A percentile compares a stretch with the other conserved stretches of the same genome.
phyloP scores from a whole-genome alignment of 1,140 invertebrate species.

The Cotesia chilonis region DNA sequence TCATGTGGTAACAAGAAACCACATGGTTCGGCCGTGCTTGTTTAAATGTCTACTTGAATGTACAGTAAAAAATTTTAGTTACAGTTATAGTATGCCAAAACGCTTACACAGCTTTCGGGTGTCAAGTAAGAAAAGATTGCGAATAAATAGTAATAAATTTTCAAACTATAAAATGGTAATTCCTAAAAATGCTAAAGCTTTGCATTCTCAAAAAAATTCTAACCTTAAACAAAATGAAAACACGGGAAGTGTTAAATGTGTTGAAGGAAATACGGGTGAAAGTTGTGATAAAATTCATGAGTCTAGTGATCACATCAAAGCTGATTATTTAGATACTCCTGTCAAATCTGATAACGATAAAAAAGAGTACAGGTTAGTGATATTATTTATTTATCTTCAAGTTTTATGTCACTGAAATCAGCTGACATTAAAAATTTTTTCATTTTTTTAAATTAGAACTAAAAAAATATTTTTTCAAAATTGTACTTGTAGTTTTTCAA shows the following conservation, averaged over 20 bases:
- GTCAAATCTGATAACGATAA: constrained; percentile 70
- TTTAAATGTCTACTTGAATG: constrained; percentile 13
- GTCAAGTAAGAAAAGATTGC: constrained; percentile 42
- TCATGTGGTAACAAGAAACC: too few relatives aligned
- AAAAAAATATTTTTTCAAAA: too few relatives aligned
- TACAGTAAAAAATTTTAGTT: constrained; percentile 24
- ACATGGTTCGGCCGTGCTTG: too few relatives aligned
- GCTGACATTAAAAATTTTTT: neutral
- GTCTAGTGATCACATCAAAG: constrained; percentile 36
- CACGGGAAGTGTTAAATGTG: neutral
- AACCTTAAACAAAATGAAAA: constrained; percentile 34
- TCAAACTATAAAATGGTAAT: neutral
- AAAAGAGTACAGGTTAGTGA: constrained; percentile 67
- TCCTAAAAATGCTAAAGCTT: constrained; percentile 10
- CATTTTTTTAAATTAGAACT: neutral
- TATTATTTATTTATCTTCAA: constrained; percentile 11
- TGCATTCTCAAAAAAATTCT: constrained; percentile 21
- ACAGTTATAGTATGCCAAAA: constrained; percentile 45
- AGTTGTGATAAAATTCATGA: constrained; percentile 11
- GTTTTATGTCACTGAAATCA: constrained; percentile 25
- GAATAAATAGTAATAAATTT: constrained; percentile 8
- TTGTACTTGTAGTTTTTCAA: too few relatives aligned
- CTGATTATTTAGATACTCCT: constrained; percentile 59
- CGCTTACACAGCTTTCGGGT: constrained; percentile 32
- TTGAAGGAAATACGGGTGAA: neutral